Evolutionary conservation across 92 coral and sea anemone species (phyloP), one percentile per base, ranked within the genome.

Genomic region (Siderastrea radians): DNA sequence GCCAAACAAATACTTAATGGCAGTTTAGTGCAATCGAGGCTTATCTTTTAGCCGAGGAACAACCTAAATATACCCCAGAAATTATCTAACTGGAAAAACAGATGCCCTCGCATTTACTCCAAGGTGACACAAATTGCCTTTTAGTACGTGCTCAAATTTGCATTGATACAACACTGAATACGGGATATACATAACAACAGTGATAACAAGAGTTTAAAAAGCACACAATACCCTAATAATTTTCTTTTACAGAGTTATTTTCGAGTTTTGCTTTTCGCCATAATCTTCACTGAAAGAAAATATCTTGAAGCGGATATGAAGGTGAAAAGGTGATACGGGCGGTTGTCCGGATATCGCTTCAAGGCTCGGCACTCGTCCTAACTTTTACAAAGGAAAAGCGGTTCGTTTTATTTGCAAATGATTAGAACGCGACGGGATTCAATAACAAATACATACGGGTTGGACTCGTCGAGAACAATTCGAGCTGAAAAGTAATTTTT

Each of bases 371-470:
- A 46, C 11, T 55, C 75, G 57, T 55, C 53, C 45, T 16, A 14
- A 53, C 44, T 46, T 81, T 81, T 47, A 17, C 6, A 48, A 82
- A 71, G 44, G 43, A 59, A 19, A 12, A 46, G 77, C 86, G 67
- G 68, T 13, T 38, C 77, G 86, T 81, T 82, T 82, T 81, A 81
- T 68, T 68, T 81, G 86, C 77, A 81, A 79, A 79, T 79, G 58
- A 62, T 82, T 69, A 58, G 46, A 81, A 47, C 53, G 19, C 84
- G 15, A 68, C 81, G 3, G 68, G 50, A 58, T 67, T 68, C 59
- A 38, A 51, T 44, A 53, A 53, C 75, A 52, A 80, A 80, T 44
- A 52, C 9, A 67, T 3, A 16, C 38, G 38, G 53, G 46, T 57
- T 58, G 46, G 11, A 54, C 4, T 67, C 0, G 60, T 26, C 14